phyloP scores from a whole-genome alignment of 1,140 invertebrate species.

The Drosophila guanche region DNA sequence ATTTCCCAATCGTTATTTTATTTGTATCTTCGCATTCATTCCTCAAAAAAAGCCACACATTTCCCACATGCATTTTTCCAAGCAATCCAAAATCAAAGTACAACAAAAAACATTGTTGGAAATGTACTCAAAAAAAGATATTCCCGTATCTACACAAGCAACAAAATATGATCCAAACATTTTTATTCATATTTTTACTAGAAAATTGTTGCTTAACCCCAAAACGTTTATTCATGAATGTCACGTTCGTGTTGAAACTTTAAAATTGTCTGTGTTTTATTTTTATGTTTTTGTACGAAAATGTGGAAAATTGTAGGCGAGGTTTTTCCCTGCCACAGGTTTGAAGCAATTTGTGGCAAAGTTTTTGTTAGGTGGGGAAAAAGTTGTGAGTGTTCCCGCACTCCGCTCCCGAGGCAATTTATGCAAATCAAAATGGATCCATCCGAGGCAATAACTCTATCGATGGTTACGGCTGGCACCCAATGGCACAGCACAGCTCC shows the following conservation, averaged over 20 bases:
- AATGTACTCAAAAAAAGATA: slow-evolving; percentile 1
- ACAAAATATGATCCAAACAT: slow-evolving; percentile 53
- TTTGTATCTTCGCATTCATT: not conserved
- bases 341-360: not conserved
- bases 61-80: not conserved
- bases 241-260: slow-evolving; percentile 58
- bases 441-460: slow-evolving; percentile 40
- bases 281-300: slow-evolving; percentile 18
- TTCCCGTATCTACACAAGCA: slow-evolving; percentile 21
- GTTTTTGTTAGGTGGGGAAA: slow-evolving; percentile 20
- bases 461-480: slow-evolving; percentile 34
- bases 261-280: slow-evolving; percentile 30
- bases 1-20: not conserved
- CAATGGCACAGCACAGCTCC: slow-evolving; percentile 25
- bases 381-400: slow-evolving; percentile 28
- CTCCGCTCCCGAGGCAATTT: slow-evolving; percentile 62
- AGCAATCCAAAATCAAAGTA: not conserved
- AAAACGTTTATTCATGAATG: slow-evolving; percentile 50
- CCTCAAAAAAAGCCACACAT: not conserved
- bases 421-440: slow-evolving; percentile 66
- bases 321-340: slow-evolving; percentile 24
- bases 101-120: slow-evolving; percentile 19
- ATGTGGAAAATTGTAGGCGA: slow-evolving; percentile 33
- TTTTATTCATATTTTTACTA: slow-evolving; percentile 35
- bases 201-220: slow-evolving; percentile 27